Conservation (phyloP, 2,797 vertebrate species). For the Danio aesculapii region DNA sequence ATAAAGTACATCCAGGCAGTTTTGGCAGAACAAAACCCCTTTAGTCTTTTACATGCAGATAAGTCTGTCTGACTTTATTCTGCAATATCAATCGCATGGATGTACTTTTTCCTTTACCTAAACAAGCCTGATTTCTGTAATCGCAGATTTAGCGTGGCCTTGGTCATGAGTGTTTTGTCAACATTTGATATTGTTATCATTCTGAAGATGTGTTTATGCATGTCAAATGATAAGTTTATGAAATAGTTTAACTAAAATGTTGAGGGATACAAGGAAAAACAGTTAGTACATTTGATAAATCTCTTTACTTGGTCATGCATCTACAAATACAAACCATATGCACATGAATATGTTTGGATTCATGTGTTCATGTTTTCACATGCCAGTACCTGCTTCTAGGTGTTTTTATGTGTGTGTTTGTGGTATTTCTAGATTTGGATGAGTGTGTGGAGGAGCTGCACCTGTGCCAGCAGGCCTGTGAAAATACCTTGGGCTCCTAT, state of each 20-base stretch:
- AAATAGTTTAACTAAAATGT: background rate
- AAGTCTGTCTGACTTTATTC: too few species aligned
- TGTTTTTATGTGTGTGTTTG: conserved; percentile 23
- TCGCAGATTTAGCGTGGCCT: background rate
- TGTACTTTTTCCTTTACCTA: too few species aligned
- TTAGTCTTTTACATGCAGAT: too few species aligned
- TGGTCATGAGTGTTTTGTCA: background rate
- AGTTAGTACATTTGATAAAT: too few species aligned
- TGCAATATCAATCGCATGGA: too few species aligned
- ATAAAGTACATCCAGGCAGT: too few species aligned
- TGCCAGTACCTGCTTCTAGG: background rate
- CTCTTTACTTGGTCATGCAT: background rate
- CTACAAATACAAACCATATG: background rate
- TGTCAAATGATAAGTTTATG: conserved; percentile 6
- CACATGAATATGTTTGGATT: background rate
- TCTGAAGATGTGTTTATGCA: background rate
- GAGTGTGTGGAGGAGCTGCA: conserved; percentile 67
- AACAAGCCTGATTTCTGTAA: background rate
- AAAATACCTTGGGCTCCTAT: conserved; percentile 76
- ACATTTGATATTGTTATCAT: too few species aligned
- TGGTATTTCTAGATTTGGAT: conserved; percentile 67
- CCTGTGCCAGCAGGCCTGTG: conserved; percentile 72
- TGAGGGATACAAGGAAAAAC: too few species aligned
- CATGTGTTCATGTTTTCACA: background rate
- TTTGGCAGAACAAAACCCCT: too few species aligned